These are phyloP conservation scores for Aphyosemion australe DNA, from an alignment of 2,113 vertebrate species.

Conservation along the genomic window DNA sequence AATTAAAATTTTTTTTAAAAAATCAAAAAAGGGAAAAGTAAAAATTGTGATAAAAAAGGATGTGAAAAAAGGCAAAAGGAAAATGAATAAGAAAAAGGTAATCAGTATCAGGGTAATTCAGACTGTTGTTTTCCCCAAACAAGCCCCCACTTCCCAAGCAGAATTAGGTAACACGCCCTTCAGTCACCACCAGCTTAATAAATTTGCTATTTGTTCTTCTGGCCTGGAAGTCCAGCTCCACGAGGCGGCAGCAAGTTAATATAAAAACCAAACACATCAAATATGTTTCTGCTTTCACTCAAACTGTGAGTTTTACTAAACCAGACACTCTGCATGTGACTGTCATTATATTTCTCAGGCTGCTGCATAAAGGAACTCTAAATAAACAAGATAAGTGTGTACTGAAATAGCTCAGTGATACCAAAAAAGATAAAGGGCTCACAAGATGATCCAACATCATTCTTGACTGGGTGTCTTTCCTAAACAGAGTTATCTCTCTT, in stretches of 20 bases:
- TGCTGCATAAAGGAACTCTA: background rate
- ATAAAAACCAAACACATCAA: background rate
- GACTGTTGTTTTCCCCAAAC: background rate
- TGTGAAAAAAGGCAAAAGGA: no score
- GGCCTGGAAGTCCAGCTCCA: background rate
- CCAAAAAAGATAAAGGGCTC: background rate
- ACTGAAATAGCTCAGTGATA: background rate
- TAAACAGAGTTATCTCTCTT: background rate
- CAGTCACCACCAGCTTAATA: slow-evolving; percentile 6
- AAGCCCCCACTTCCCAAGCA: background rate
- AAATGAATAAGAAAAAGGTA: no score
- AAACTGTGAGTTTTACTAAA: background rate
- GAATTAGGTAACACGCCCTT: background rate
- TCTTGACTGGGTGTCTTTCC: no score
- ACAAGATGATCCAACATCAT: no score
- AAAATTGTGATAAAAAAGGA: no score
- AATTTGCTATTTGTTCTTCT: background rate
- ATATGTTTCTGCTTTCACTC: background rate
- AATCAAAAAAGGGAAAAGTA: no score
- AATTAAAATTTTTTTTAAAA: no score
- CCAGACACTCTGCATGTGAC: background rate
- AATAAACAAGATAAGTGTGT: background rate
- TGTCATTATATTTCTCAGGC: background rate
- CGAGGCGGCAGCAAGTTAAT: background rate
- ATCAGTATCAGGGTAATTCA: background rate